These are phyloP conservation scores for Pampus argenteus DNA, from an alignment of 2,797 vertebrate species.

Conservation along the genomic window DNA sequence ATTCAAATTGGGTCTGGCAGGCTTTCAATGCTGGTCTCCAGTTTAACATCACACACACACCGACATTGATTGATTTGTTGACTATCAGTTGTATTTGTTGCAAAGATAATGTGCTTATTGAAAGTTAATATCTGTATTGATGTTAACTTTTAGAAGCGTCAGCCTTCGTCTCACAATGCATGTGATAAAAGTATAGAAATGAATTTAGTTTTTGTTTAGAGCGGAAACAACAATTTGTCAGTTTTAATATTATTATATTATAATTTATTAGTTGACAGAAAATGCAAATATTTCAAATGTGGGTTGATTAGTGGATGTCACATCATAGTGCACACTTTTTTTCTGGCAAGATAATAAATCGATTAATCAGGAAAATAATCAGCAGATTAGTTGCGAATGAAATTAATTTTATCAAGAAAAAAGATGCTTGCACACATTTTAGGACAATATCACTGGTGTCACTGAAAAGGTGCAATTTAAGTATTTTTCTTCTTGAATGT, in stretches of 20 bases:
- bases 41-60: constrained; percentile 40
- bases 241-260: too few relatives aligned
- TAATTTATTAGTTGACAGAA: not conserved
- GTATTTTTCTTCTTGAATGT: not conserved
- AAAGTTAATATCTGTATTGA: too few relatives aligned
- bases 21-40: constrained; percentile 57
- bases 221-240: not conserved
- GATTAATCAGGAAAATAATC: too few relatives aligned
- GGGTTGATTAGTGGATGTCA: not conserved
- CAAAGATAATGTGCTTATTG: constrained; percentile 23
- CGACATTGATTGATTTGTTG: constrained; percentile 43
- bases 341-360: too few relatives aligned
- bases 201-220: not conserved
- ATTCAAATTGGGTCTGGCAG: constrained; percentile 56
- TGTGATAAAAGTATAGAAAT: not conserved
- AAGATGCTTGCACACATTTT: too few relatives aligned
- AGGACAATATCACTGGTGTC: not conserved
- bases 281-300: too few relatives aligned
- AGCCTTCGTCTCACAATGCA: not conserved
- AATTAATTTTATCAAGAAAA: not conserved
- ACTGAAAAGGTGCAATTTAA: not conserved
- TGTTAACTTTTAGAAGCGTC: constrained; percentile 7
- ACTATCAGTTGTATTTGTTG: constrained; percentile 53
- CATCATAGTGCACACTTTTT: not conserved
- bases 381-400: not conserved